Evolutionary conservation across 2,113 vertebrate genomes (phyloP), one percentile per base, ranked within the genome.

Genomic region (Diglossa brunneiventris): DNA sequence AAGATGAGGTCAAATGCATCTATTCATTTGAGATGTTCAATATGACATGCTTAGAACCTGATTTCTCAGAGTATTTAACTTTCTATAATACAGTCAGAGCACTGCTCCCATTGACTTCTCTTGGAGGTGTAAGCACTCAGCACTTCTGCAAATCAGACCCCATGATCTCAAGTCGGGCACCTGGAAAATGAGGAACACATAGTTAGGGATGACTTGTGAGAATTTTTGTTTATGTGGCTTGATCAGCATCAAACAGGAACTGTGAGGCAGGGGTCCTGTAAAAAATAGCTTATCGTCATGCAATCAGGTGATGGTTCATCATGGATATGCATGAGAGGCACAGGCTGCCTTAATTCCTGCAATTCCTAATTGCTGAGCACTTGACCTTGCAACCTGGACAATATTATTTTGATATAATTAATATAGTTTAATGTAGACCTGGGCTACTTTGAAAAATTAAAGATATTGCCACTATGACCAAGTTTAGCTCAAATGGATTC

Each of bases 101-200:
- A 96, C 89, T 96, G 95, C 83, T 97, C 89, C 96, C 89, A 96
- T 89, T 97, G 94, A 95, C 96, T 96, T 79, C 95, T 94, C 92
- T 63, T 97, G 95, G 56, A 95, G 95, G 52, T 83, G 83, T 92
- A 92, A 97, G 89, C 80, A 95, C 92, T 94, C 94, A 96, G 95
- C 83, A 96, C 91, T 94, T 94, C 95, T 97, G 95, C 87, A 96
- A 95, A 95, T 56, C 94, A 96, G 89, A 95, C 94, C 96, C 95
- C 95, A 92, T 96, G 96, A 94, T 94, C 94, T 94, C 94, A 97
- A 97, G 96, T 89, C 69, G 49, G 73, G 73, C 95, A 97, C 95
- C 94, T 96, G 95, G 94, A 97, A 97, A 96, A 95, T 64, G 96
- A 96, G 96, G 95, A 97, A 96, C 89, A 97, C 83, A 92, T 4